Conservation (phyloP, 2,797 vertebrate species). For the Eulemur albifrons region DNA sequence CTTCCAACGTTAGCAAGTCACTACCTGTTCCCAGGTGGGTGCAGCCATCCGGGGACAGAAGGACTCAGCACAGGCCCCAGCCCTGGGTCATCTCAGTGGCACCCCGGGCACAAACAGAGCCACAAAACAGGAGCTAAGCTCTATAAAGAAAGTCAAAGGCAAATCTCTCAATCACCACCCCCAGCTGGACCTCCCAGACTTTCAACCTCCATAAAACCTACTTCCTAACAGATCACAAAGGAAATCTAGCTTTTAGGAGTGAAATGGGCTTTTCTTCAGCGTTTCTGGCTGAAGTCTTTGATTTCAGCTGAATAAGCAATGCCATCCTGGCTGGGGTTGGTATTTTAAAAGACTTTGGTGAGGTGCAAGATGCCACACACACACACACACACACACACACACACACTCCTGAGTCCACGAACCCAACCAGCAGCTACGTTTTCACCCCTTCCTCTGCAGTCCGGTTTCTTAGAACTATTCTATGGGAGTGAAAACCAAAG, state of each 20-base stretch:
- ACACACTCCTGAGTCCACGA: neutral
- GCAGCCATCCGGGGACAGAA: neutral
- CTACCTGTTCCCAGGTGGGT: neutral
- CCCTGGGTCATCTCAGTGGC: neutral
- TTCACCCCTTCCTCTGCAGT: slow-evolving; percentile 26
- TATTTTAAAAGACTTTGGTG: slow-evolving; percentile 52
- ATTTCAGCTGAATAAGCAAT: slow-evolving; percentile 47
- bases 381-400: neutral
- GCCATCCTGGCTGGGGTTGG: neutral
- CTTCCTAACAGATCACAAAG: slow-evolving; percentile 36
- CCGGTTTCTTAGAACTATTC: slow-evolving; percentile 77
- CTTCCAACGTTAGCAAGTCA: neutral
- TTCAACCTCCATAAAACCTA: slow-evolving; percentile 53
- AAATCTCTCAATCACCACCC: neutral
- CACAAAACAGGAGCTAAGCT: neutral
- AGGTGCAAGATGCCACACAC: slow-evolving; percentile 5
- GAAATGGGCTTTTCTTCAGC: neutral
- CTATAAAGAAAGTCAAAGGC: neutral
- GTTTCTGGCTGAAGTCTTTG: neutral
- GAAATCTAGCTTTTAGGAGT: slow-evolving; percentile 46
- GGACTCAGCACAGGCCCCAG: neutral
- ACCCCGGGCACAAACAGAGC: neutral
- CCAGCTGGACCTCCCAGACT: neutral
- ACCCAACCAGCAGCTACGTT: slow-evolving; percentile 8
- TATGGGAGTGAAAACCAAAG: slow-evolving; percentile 80